Conservation (phyloP, 2,888 invertebrate genomes). For the Vandiemenella viatica region DNA sequence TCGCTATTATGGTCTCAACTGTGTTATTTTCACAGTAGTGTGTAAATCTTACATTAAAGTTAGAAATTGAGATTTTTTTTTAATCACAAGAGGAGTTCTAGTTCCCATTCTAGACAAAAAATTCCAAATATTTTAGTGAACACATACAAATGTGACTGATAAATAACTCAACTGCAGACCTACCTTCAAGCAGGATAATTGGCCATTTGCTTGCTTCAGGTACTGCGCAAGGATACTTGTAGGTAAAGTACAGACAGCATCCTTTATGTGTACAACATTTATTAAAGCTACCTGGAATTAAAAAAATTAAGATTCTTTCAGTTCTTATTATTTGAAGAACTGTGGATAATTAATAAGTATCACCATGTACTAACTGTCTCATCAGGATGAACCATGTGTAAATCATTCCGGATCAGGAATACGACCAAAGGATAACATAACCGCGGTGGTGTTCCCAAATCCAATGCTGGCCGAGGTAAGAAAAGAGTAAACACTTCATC, state of each 20-base stretch:
- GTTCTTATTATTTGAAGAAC: no score
- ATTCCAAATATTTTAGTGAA: no score
- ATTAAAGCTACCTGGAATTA: slow-evolving; percentile 58
- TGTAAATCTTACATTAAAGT: no score
- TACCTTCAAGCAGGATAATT: slow-evolving; percentile 70
- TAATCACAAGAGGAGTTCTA: no score
- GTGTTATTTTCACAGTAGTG: no score
- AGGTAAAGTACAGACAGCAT: slow-evolving; percentile 61
- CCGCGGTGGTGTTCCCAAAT: slow-evolving; percentile 56
- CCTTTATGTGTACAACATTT: slow-evolving; percentile 68
- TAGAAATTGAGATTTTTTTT: no score
- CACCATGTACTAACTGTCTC: slow-evolving; percentile 47
- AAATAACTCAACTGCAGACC: slow-evolving; percentile 14
- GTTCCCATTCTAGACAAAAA: no score
- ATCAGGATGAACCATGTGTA: slow-evolving; percentile 52
- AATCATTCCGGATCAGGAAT: slow-evolving; percentile 50
- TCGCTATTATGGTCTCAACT: no score
- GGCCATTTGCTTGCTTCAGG: slow-evolving; percentile 69
- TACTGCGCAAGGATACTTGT: slow-evolving; percentile 74
- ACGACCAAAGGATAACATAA: slow-evolving; percentile 64
- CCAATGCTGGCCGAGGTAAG: slow-evolving; percentile 42
- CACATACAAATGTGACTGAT: no score
- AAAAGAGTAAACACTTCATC: slow-evolving; percentile 47
- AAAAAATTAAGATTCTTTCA: slow-evolving; percentile 14
- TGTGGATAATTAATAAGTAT: no score